A percentile compares a stretch with the other conserved stretches of the same genome.
Conservation (phyloP, 1,140 invertebrate genomes). For the Oncopeltus fasciatus region DNA sequence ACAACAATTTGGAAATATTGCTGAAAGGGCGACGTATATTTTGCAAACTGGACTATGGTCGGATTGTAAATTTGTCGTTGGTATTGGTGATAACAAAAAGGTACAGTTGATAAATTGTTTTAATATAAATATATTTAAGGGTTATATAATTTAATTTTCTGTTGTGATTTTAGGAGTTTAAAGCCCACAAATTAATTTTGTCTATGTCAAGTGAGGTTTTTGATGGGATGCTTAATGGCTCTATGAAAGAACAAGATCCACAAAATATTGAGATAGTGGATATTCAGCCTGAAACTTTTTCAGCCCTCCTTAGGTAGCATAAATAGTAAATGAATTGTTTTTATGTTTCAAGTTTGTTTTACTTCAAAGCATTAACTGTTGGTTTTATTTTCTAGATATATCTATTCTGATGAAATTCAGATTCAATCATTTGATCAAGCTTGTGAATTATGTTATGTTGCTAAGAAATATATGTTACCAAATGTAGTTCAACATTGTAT, state of each 20-base stretch:
- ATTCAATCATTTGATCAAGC: conserved; percentile 67
- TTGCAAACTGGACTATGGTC: conserved; percentile 61
- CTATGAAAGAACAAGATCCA: conserved; percentile 41
- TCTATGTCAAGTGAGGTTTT: conserved; percentile 73
- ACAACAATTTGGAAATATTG: conserved; percentile 46
- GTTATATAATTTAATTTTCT: neutral
- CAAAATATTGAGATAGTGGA: conserved; percentile 63
- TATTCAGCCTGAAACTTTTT: conserved; percentile 71
- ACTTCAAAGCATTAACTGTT: neutral
- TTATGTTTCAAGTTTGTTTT: conserved; percentile 9
- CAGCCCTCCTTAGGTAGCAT: conserved; percentile 48
- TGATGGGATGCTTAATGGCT: conserved; percentile 67
- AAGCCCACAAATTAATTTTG: conserved; percentile 63
- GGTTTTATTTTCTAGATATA: conserved; percentile 43
- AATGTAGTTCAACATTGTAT: conserved; percentile 66
- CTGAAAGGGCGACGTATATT: conserved; percentile 51
- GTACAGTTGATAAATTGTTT: conserved; percentile 22
- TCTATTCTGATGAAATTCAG: conserved; percentile 66
- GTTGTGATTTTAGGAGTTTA: conserved; percentile 36
- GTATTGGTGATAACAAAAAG: conserved; percentile 51
- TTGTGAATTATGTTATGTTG: conserved; percentile 71
- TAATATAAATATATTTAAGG: neutral
- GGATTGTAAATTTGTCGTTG: conserved; percentile 69
- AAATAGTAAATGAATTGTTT: too few species aligned
- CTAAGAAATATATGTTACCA: conserved; percentile 77